These are phyloP conservation scores for Tribolium madens DNA, from an alignment of 1,140 invertebrate species.

Conservation along the genomic window DNA sequence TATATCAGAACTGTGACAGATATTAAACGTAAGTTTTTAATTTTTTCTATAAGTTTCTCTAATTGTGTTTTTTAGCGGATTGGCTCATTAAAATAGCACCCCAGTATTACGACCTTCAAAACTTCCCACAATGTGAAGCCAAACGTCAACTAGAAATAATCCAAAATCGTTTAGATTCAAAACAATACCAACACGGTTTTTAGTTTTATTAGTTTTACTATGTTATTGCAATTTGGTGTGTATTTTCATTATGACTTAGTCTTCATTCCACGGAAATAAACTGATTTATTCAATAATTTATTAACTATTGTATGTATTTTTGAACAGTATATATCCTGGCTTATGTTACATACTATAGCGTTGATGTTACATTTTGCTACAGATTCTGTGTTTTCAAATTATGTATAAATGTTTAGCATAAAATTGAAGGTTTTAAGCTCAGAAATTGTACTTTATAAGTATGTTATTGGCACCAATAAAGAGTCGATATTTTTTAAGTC, in stretches of 20 bases:
- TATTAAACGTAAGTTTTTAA: conserved; percentile 89
- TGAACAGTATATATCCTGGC: background rate
- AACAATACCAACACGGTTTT: conserved; percentile 89
- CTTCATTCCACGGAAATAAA: conserved; percentile 25
- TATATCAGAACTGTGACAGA: conserved; percentile 99
- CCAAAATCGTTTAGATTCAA: conserved; percentile 85
- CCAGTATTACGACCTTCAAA: conserved; percentile 97
- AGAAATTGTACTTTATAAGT: background rate
- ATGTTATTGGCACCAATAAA: background rate
- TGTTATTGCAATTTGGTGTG: conserved; percentile 20
- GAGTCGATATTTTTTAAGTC: background rate
- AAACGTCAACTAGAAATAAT: conserved; percentile 91
- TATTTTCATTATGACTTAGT: conserved; percentile 1
- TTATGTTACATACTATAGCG: background rate
- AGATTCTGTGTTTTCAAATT: background rate
- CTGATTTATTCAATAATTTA: conserved; percentile 1
- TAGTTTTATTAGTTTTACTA: conserved; percentile 63
- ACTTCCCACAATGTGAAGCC: conserved; percentile 98
- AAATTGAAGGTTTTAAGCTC: background rate
- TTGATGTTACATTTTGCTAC: background rate
- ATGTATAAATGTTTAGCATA: background rate
- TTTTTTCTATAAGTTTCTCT: background rate
- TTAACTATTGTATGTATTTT: background rate
- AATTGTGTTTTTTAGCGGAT: conserved; percentile 76
- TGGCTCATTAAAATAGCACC: conserved; percentile 96